A percentile compares a stretch with the other conserved stretches of the same genome.
Evolutionary conservation across 2,113 vertebrate genomes (phyloP).

Genomic region (Pholis gunnellus): DNA sequence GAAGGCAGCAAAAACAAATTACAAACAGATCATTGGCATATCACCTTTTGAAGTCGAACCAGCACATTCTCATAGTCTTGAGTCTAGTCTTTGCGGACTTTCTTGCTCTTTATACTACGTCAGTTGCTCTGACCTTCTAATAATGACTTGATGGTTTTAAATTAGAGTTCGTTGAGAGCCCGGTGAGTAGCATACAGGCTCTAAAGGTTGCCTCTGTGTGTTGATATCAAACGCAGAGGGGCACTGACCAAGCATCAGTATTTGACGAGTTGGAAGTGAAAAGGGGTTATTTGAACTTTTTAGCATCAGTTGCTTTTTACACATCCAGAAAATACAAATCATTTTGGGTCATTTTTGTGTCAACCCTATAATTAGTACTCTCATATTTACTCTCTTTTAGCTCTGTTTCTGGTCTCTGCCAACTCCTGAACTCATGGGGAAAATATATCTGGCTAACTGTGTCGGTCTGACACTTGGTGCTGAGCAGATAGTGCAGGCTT

Average conservation of each 20-base stretch:
- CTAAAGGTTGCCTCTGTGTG: not conserved
- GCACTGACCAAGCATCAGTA: not conserved
- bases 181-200: not conserved
- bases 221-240: not conserved
- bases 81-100: too few relatives aligned
- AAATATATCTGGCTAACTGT: not conserved
- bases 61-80: too few relatives aligned
- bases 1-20: not conserved
- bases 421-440: not conserved
- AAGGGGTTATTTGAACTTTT: not conserved
- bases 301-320: not conserved
- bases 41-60: not conserved
- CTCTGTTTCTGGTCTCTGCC: not conserved
- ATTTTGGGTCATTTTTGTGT: not conserved
- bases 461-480: not conserved
- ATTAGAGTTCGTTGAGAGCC: not conserved
- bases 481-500: not conserved
- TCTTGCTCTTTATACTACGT: too few relatives aligned
- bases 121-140: not conserved
- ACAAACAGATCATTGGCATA: not conserved
- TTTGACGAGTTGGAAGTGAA: not conserved
- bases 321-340: not conserved
- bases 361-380: not conserved
- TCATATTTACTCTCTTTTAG: not conserved
- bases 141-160: too few relatives aligned